Conservation (phyloP, 2,113 vertebrate species). For the Calyptommatus sinebrachiatus region DNA sequence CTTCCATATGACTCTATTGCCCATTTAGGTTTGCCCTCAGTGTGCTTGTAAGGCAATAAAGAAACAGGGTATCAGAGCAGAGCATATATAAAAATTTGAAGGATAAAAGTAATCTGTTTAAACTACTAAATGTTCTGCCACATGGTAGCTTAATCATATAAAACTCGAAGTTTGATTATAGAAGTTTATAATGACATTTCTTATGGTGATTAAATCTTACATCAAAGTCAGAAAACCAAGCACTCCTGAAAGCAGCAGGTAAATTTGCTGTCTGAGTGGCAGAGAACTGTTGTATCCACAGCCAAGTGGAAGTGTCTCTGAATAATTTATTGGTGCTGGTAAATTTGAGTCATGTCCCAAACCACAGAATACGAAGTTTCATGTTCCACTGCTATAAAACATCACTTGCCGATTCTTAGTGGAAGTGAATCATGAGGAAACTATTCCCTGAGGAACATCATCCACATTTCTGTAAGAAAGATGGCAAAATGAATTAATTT, state of each 20-base stretch:
- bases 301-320: slow-evolving; percentile 16
- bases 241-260: neutral
- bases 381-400: slow-evolving; percentile 19
- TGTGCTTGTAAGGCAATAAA: neutral
- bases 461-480: slow-evolving; percentile 59
- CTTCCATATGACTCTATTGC: neutral
- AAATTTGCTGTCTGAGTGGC: neutral
- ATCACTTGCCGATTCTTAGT: slow-evolving; percentile 33
- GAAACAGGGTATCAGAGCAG: neutral
- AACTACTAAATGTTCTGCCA: neutral
- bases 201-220: neutral
- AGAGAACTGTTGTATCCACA: neutral
- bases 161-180: neutral
- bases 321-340: slow-evolving; percentile 18
- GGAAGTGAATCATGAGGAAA: slow-evolving; percentile 51
- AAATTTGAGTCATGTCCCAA: slow-evolving; percentile 7
- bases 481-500: slow-evolving; percentile 58
- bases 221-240: slow-evolving; percentile 1
- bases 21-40: neutral
- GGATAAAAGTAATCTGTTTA: neutral
- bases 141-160: neutral
- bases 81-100: no score
- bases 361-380: slow-evolving; percentile 2
- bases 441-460: slow-evolving; percentile 41
- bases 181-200: no score